Percentiles rank a stretch among this genome's conserved stretches.
Evolutionary conservation across 2,113 vertebrate species (phyloP).

Genomic region (Chloropsis cyanopogon): DNA sequence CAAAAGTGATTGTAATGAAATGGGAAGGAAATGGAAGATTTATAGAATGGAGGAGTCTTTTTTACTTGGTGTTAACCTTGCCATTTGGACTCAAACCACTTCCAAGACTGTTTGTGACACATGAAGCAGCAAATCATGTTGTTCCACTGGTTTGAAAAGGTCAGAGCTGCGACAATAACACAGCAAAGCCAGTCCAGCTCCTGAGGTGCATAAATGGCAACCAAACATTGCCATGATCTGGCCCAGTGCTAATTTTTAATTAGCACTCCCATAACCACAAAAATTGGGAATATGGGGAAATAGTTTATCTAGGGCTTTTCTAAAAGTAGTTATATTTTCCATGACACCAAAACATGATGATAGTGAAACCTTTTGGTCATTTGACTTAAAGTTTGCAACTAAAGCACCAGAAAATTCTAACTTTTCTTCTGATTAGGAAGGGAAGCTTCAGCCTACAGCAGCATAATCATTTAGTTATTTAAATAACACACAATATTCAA

Average conservation of each 20-base stretch:
- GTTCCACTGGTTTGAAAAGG: neutral
- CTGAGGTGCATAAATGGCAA: neutral
- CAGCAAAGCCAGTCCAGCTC: neutral
- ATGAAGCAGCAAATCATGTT: neutral
- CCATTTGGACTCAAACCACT: neutral
- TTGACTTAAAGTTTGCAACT: neutral
- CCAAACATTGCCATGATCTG: neutral
- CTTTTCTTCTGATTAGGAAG: neutral
- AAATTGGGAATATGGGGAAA: neutral
- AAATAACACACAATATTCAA: neutral
- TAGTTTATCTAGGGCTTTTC: neutral
- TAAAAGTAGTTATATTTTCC: neutral
- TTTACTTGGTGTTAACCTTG: neutral
- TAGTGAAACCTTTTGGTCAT: neutral
- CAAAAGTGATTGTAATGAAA: neutral
- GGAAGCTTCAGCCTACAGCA: neutral
- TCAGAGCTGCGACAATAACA: neutral
- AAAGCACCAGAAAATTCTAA: neutral
- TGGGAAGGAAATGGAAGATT: neutral
- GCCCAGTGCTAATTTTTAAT: neutral
- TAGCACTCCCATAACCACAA: neutral
- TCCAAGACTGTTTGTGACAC: neutral
- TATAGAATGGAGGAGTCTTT: neutral
- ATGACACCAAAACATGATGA: neutral
- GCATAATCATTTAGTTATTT: neutral